phyloP scores from a whole-genome alignment of 2,888 invertebrate genomes.

The Cistogaster globosa region DNA sequence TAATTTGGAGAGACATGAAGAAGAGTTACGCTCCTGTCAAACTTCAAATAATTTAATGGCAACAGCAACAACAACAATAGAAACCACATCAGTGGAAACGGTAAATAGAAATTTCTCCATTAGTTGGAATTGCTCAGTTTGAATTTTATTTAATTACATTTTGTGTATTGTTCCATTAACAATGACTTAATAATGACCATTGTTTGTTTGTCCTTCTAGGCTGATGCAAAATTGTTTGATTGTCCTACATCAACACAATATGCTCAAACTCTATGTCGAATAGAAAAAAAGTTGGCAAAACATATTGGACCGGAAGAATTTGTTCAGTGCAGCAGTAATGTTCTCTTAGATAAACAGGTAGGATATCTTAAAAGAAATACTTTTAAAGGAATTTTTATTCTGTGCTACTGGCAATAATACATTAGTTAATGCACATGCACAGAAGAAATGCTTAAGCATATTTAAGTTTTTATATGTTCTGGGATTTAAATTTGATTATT shows the following conservation, averaged over 20 bases:
- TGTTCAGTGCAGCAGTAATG: conserved; percentile 82
- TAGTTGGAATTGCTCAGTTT: conserved; percentile 24
- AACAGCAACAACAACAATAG: conserved; percentile 15
- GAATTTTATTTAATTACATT: conserved; percentile 33
- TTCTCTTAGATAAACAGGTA: conserved; percentile 82
- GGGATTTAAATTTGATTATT: too few species aligned
- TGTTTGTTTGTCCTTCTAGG: conserved; percentile 48
- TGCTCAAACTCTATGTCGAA: conserved; percentile 82
- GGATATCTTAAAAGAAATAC: too few species aligned
- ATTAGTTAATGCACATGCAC: too few species aligned
- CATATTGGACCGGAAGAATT: conserved; percentile 83
- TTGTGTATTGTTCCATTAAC: not conserved
- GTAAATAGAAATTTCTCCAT: conserved; percentile 72
- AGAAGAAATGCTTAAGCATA: too few species aligned
- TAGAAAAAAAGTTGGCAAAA: conserved; percentile 82
- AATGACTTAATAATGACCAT: conserved; percentile 18
- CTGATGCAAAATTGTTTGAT: conserved; percentile 76
- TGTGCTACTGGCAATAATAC: too few species aligned
- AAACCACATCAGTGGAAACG: conserved; percentile 75
- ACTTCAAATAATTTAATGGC: conserved; percentile 73
- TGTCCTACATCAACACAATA: conserved; percentile 82
- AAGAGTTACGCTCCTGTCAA: conserved; percentile 83
- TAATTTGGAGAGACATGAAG: conserved; percentile 83
- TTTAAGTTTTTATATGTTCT: too few species aligned
- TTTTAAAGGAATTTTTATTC: not conserved